Percentiles rank a stretch among this genome's conserved stretches.
phyloP scores from a whole-genome alignment of 1,140 invertebrate species.

The Globodera ellingtonae region DNA sequence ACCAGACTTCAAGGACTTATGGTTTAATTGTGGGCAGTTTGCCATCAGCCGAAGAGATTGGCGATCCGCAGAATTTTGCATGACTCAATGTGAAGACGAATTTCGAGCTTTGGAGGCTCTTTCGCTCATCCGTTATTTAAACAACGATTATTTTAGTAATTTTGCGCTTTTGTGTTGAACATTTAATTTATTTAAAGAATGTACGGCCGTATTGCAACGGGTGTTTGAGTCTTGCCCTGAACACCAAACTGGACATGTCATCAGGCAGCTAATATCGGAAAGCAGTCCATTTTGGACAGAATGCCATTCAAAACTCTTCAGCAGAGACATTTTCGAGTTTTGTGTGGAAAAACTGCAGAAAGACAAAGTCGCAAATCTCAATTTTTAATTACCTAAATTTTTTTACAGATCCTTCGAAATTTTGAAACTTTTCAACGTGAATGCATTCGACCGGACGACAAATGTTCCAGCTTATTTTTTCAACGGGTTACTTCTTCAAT shows the following conservation, averaged over 20 bases:
- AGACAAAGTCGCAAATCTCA: not conserved
- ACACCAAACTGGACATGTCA: constrained; percentile 15
- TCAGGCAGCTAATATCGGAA: constrained; percentile 11
- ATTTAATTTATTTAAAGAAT: constrained; percentile 23
- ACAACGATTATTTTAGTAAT: constrained; percentile 23
- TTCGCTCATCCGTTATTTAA: constrained; percentile 32
- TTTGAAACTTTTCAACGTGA: constrained; percentile 1
- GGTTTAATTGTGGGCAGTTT: constrained; percentile 38
- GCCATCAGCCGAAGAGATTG: constrained; percentile 29
- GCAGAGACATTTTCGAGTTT: not conserved
- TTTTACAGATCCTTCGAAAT: not conserved
- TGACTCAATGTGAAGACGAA: constrained; percentile 37
- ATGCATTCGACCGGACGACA: not conserved
- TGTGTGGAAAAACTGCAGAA: not conserved
- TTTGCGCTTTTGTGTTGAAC: not conserved
- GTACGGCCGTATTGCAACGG: constrained; percentile 9
- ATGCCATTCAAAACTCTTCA: constrained; percentile 8
- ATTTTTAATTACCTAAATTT: constrained; percentile 15
- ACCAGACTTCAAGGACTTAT: constrained; percentile 34
- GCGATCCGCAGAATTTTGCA: constrained; percentile 39
- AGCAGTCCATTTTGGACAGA: constrained; percentile 34
- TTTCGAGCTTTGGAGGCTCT: constrained; percentile 39
- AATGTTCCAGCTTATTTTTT: not conserved
- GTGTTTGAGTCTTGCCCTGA: constrained; percentile 20
- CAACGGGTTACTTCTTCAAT: not conserved